Percentiles rank a stretch among this genome's conserved stretches.
phyloP scores from a whole-genome alignment of 2,888 invertebrate species.

The Eilema depressum region DNA sequence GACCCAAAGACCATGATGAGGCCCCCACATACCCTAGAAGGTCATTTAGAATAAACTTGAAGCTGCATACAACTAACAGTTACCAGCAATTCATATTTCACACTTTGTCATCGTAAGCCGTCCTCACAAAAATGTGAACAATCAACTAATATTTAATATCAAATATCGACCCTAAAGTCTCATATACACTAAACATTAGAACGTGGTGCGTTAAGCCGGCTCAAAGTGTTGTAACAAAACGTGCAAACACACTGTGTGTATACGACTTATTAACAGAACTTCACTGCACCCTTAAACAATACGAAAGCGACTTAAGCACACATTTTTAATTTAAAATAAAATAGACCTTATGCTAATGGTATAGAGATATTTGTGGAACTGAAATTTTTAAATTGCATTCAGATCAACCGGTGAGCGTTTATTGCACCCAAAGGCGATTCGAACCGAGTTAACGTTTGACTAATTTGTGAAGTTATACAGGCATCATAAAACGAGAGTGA shows the following conservation, averaged over 20 bases:
- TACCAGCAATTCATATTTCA: slow-evolving; percentile 60
- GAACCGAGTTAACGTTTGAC: slow-evolving; percentile 82
- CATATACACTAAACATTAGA: slow-evolving; percentile 83
- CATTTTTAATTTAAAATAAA: slow-evolving; percentile 26
- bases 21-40: not conserved
- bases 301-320: slow-evolving; percentile 28
- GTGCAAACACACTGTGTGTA: slow-evolving; percentile 81
- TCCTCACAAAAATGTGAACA: slow-evolving; percentile 75
- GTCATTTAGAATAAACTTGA: slow-evolving; percentile 7
- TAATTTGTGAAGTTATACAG: slow-evolving; percentile 84
- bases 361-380: slow-evolving; percentile 44
- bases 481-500: slow-evolving; percentile 72
- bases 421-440: slow-evolving; percentile 83
- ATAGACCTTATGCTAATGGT: slow-evolving; percentile 36
- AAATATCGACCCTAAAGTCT: slow-evolving; percentile 81
- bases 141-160: slow-evolving; percentile 81
- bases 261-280: slow-evolving; percentile 82
- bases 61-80: slow-evolving; percentile 42
- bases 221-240: slow-evolving; percentile 83
- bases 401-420: slow-evolving; percentile 78
- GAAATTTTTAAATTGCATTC: slow-evolving; percentile 71
- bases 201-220: slow-evolving; percentile 80
- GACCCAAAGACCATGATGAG: not conserved
- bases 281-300: slow-evolving; percentile 55
- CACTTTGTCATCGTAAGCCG: slow-evolving; percentile 76